phyloP scores from a whole-genome alignment of 2,113 vertebrate genomes.

The Psilopogon haemacephalus region DNA sequence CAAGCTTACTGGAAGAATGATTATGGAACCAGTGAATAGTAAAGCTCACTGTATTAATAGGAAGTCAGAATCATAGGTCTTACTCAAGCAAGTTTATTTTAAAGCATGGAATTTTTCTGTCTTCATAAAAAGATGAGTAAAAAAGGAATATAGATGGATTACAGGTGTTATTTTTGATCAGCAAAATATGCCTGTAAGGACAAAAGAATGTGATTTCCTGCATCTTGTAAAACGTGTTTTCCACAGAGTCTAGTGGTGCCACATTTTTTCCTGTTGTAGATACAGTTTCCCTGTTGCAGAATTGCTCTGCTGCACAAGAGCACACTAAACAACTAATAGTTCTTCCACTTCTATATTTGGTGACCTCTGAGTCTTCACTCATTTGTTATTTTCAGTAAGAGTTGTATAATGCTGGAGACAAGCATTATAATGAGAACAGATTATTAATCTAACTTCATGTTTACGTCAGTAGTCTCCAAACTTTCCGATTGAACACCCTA shows the following conservation, averaged over 20 bases:
- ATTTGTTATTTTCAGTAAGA: neutral
- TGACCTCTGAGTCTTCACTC: neutral
- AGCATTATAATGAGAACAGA: neutral
- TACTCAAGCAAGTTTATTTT: neutral
- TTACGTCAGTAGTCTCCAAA: neutral
- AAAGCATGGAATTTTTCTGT: neutral
- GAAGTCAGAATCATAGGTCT: neutral
- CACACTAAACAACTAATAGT: neutral
- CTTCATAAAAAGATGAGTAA: neutral
- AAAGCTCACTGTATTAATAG: neutral
- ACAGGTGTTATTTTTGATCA: neutral
- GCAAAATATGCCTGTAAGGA: neutral
- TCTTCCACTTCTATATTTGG: neutral
- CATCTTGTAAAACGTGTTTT: neutral
- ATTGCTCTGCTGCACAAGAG: neutral
- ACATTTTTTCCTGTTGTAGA: fast-evolving
- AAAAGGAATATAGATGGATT: neutral
- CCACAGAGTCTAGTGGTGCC: neutral
- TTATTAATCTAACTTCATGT: neutral
- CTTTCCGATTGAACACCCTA: neutral
- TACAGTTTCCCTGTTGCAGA: neutral
- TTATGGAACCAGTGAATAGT: neutral
- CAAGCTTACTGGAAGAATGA: neutral
- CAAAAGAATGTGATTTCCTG: neutral
- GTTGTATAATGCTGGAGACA: neutral